These are phyloP conservation scores for Drosophila mimica DNA, from an alignment of 2,888 invertebrate species.

Conservation along the genomic window DNA sequence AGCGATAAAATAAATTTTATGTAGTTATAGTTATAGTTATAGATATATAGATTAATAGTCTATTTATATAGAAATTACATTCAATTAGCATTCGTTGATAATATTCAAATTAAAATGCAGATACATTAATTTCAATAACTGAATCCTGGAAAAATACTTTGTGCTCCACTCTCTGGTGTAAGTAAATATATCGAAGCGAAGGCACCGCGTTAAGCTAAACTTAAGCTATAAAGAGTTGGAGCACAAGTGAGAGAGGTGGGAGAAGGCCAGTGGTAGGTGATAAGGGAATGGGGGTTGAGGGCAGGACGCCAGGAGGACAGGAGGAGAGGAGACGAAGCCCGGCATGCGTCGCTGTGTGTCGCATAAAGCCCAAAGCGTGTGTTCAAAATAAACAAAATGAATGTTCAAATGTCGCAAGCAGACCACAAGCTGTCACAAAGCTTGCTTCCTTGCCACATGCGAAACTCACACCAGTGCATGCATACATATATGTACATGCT, in stretches of 20 bases:
- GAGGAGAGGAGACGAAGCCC: not conserved
- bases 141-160: too few relatives aligned
- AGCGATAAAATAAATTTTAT: not conserved
- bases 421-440: slow-evolving; percentile 82
- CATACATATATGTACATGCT: slow-evolving; percentile 16
- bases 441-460: slow-evolving; percentile 54
- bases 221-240: not conserved
- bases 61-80: not conserved
- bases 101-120: not conserved
- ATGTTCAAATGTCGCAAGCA: slow-evolving; percentile 81
- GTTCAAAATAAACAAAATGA: slow-evolving; percentile 75
- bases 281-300: not conserved
- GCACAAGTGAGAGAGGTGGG: not conserved
- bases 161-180: not conserved
- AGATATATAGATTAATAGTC: not conserved
- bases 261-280: not conserved
- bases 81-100: not conserved
- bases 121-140: not conserved
- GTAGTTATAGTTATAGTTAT: not conserved
- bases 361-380: slow-evolving; percentile 68
- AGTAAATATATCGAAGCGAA: not conserved
- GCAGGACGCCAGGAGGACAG: not conserved
- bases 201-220: not conserved
- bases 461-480: slow-evolving; percentile 2
- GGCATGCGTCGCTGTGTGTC: slow-evolving; percentile 51